phyloP scores from a whole-genome alignment of 2,797 vertebrate species.

The Novumbra hubbsi region DNA sequence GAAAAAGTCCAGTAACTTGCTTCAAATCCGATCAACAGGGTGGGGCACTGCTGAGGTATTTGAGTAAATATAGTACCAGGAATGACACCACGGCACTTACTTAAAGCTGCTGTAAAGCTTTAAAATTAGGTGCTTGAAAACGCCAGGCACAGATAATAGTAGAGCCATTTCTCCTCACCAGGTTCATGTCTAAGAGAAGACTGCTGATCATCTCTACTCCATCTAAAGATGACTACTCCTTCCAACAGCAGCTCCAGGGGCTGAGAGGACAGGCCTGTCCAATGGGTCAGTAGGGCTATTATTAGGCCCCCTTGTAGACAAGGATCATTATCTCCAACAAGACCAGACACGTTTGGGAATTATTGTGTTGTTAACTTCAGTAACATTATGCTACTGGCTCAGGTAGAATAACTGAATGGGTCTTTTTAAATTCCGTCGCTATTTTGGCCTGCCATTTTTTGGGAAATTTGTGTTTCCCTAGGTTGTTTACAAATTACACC shows the following conservation, averaged over 20 bases:
- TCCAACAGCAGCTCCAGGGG: conserved; percentile 76
- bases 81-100: neutral
- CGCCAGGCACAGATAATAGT: neutral
- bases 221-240: conserved; percentile 73
- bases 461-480: too few species aligned
- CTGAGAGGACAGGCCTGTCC: conserved; percentile 72
- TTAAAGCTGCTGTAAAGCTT: neutral
- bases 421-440: neutral
- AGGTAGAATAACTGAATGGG: neutral
- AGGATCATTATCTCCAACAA: neutral
- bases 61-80: neutral
- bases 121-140: neutral
- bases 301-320: neutral
- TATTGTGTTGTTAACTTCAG: neutral
- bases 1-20: conserved; percentile 52
- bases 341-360: neutral
- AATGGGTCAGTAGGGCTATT: conserved; percentile 61
- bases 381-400: neutral
- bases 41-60: conserved; percentile 69
- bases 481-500: too few species aligned
- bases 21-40: conserved; percentile 35
- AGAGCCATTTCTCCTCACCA: conserved; percentile 26
- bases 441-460: too few species aligned
- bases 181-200: conserved; percentile 77
- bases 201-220: conserved; percentile 76